Base-by-base conservation (phyloP, 2,797 vertebrate species). In the Denticeps clupeoides region DNA sequence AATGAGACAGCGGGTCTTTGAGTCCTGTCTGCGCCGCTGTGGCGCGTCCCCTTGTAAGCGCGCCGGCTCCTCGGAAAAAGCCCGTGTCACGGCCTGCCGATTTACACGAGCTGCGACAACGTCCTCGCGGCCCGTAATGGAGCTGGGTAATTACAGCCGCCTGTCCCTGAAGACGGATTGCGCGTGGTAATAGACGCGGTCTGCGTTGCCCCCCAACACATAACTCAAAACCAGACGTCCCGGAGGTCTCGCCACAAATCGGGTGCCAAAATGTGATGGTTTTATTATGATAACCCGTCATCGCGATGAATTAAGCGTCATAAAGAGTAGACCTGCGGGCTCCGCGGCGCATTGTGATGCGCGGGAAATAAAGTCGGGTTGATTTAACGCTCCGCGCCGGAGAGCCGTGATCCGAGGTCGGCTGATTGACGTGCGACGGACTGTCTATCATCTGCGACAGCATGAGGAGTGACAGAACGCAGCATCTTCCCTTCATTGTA, bases 111-210 rank as follows among this genome's bases (percentile, higher is more conserved):
- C 32, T 47, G 47, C 59, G 55, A 56, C 59, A 60, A 38, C 51
- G 60, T 66, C 61, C 57, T 62, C 49, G 49, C 53, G 56, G 61
- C 51, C 47, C 25, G 47, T 62, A 64, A 64, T 49, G 54, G 55
- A 55, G 58, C 52, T 33, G 41, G 58, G 53, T 63, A 63, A 64
- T 61, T 64, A 57, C 49, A 64, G 55, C 57, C 55, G 62, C 59
- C 59, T 57, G 33, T 59, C 64, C 55, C 59, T 62, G 49, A 50
- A 59, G 61, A 59, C 54, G 56, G 53, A 59, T 49, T 55, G 49
- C 41, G 49, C 64, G 60, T 62, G 56, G 60, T 60, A 53, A 64
- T 57, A 43, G 43, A 47, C 28, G 27, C 49, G 42, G 32, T 49
- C 56, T 53, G 37, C 51, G 40, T 59, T 60, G 50, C 32, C 47